Evolutionary conservation across 2,888 invertebrate species (phyloP).

Genomic region (Mythimna pallens): DNA sequence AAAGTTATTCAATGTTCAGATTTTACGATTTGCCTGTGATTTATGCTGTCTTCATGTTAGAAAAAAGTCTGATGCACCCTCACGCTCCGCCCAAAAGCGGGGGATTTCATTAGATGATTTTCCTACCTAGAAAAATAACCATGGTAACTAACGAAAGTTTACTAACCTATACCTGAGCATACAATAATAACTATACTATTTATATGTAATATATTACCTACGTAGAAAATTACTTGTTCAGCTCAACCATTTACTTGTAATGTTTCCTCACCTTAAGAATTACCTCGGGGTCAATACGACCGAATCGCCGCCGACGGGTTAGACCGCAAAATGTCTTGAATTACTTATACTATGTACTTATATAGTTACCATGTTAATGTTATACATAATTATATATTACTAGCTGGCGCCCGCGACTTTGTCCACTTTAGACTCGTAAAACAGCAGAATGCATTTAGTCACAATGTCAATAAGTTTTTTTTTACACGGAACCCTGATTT

Average conservation of each 20-base stretch:
- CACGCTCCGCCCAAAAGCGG: too few relatives aligned
- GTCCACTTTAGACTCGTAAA: too few relatives aligned
- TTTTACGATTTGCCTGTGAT: not conserved
- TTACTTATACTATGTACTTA: conserved; percentile 38
- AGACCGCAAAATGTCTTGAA: conserved; percentile 44
- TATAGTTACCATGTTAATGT: conserved; percentile 19
- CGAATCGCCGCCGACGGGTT: conserved; percentile 46
- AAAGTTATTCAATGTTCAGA: conserved; percentile 11
- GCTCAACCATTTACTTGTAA: conserved; percentile 52
- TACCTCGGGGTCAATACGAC: conserved; percentile 56
- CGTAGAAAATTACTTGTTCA: conserved; percentile 47
- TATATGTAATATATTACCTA: not conserved
- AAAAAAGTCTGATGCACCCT: too few relatives aligned
- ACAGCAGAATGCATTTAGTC: too few relatives aligned
- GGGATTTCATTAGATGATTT: too few relatives aligned
- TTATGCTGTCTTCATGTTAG: not conserved
- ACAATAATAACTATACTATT: conserved; percentile 5
- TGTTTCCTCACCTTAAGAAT: conserved; percentile 32
- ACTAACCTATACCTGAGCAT: not conserved
- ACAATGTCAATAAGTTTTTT: too few relatives aligned
- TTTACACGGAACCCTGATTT: too few relatives aligned
- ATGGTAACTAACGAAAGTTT: not conserved
- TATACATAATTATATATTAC: not conserved
- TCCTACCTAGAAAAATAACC: too few relatives aligned
- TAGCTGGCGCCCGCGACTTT: too few relatives aligned